These are phyloP conservation scores for Myopa tessellatipennis DNA, from an alignment of 2,888 invertebrate species.

Conservation along the genomic window DNA sequence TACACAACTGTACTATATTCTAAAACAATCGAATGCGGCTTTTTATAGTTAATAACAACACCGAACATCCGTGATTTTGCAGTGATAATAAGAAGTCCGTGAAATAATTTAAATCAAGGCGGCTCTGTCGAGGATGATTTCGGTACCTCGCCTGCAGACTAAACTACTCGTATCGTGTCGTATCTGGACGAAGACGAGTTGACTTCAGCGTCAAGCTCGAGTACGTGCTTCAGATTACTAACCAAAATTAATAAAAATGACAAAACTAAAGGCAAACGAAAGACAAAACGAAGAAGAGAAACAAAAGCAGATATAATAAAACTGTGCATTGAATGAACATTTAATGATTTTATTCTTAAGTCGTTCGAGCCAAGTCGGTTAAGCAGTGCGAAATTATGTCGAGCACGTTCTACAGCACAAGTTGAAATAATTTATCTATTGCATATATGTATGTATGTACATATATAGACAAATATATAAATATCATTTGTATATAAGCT, in stretches of 20 bases:
- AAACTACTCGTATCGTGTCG: background rate
- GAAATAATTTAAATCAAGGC: slow-evolving; percentile 46
- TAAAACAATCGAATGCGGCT: slow-evolving; percentile 40
- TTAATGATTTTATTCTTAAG: slow-evolving; percentile 19
- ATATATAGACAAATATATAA: too few species aligned
- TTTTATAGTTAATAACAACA: slow-evolving; percentile 56
- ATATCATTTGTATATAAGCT: background rate
- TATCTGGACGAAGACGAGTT: background rate
- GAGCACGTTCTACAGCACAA: slow-evolving; percentile 25
- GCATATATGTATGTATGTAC: too few species aligned
- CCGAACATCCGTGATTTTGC: slow-evolving; percentile 23
- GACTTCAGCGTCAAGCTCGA: background rate
- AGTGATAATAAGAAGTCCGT: slow-evolving; percentile 46
- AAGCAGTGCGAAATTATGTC: slow-evolving; percentile 36
- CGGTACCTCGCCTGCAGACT: background rate
- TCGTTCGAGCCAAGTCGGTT: slow-evolving; percentile 31
- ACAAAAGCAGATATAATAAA: background rate
- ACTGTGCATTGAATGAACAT: background rate
- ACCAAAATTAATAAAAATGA: background rate
- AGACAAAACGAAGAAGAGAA: slow-evolving; percentile 2
- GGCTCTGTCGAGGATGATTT: slow-evolving; percentile 8
- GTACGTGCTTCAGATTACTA: background rate
- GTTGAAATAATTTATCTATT: background rate
- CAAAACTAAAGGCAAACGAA: background rate
- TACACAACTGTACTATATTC: slow-evolving; percentile 55